phyloP scores from a whole-genome alignment of 1,140 invertebrate genomes.

The Zaprionus lachaisei region DNA sequence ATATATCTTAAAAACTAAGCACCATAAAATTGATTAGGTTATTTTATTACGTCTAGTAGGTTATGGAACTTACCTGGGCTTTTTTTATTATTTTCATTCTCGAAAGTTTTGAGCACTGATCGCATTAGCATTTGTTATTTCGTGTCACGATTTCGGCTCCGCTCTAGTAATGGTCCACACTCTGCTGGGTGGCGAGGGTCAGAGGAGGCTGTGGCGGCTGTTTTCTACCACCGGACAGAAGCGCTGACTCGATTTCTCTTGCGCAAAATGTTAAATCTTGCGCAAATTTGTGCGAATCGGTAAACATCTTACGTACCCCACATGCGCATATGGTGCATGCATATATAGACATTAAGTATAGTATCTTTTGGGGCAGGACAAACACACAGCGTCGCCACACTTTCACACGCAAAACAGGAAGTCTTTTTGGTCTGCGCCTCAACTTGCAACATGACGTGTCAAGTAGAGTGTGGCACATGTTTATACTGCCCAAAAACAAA shows the following conservation, averaged over 20 bases:
- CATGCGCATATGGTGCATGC: background rate
- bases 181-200: background rate
- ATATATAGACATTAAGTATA: conserved; percentile 9
- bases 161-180: background rate
- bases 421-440: conserved; percentile 34
- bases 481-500: conserved; percentile 25
- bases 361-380: conserved; percentile 17
- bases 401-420: conserved; percentile 59
- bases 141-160: background rate
- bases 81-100: too few species aligned
- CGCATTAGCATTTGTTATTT: background rate
- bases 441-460: conserved; percentile 36
- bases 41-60: too few species aligned
- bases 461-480: conserved; percentile 47
- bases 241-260: conserved; percentile 49
- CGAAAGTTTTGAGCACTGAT: too few species aligned
- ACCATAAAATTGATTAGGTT: too few species aligned
- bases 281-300: conserved; percentile 6
- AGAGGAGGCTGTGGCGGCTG: conserved; percentile 19
- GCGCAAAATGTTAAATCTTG: conserved; percentile 20
- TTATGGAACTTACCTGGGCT: too few species aligned
- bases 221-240: conserved; percentile 21
- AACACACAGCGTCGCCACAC: conserved; percentile 24
- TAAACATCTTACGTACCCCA: conserved; percentile 10
- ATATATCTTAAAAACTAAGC: too few species aligned